Evolutionary conservation across 2,113 vertebrate species (phyloP), one percentile per base, ranked within the genome.

Genomic region (Percopsis transmontana): DNA sequence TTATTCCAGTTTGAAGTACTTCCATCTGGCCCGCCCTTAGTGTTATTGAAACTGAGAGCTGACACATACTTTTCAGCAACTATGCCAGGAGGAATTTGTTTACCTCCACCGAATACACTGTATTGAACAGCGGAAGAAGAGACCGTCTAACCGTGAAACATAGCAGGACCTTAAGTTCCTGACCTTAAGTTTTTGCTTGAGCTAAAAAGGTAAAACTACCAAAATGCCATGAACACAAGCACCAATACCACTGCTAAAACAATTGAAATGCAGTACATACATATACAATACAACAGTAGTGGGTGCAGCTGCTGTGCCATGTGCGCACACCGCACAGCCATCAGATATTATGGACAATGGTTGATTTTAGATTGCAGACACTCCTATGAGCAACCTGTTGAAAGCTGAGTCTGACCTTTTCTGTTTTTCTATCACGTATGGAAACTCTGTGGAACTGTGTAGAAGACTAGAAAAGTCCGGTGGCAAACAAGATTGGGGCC

Each of bases 1-100:
- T 74, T 48, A 55, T 66, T 80, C 77, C 59, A 56, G 68, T 80
- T 80, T 66, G 20, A 60, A 74, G 42, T 64, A 38, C 77, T 72
- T 68, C 67, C 68, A 40, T 20, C 61, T 58, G 64, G 56, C 27
- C 59, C 52, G 23, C 44, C 41, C 64, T 66, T 70, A n/a, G 52
- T 20, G 39, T 62, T 54, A 41, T 50, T 53, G 13, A 1, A 44
- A 60, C 66, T 13, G 14, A 50, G 19, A 38, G 13, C 57, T 42
- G 21, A 45, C 48, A 62, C 27, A 58, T 4, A 23, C 7, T 66
- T 75, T 73, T 72, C 69, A 33, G 10, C 16, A 40, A 79, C 73
- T 65, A 80, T 81, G 81, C 62, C 42, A 14, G 56, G 70, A 76
- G 67, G 58, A 71, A 77, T 50, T 52, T 80, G 76, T 84, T 84